phyloP scores from a whole-genome alignment of 2,113 vertebrate genomes.

The Nothobranchius furzeri region DNA sequence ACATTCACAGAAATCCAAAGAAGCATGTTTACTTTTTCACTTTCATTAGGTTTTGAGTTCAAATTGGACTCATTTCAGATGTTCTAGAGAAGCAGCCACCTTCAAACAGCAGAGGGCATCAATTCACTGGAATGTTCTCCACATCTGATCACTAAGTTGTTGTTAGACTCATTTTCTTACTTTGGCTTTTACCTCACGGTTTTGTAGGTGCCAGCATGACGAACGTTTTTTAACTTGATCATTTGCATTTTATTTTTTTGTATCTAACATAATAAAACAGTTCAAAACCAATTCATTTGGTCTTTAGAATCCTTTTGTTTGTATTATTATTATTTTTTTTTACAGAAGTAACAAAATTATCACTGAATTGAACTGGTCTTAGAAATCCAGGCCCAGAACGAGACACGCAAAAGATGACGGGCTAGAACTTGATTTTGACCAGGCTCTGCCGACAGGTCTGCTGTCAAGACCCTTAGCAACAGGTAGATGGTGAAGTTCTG shows the following conservation, averaged over 20 bases:
- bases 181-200: neutral
- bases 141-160: neutral
- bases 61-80: slow-evolving; percentile 4
- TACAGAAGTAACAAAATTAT: too few relatives aligned
- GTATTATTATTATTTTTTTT: too few relatives aligned
- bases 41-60: neutral
- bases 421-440: too few relatives aligned
- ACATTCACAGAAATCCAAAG: neutral
- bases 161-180: neutral
- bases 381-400: too few relatives aligned
- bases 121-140: slow-evolving; percentile 29
- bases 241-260: neutral
- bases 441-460: too few relatives aligned
- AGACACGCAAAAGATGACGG: too few relatives aligned
- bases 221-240: slow-evolving; percentile 20
- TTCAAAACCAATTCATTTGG: neutral
- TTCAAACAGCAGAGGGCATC: slow-evolving; percentile 52
- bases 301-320: too few relatives aligned
- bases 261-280: slow-evolving; percentile 31
- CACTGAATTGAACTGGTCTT: too few relatives aligned
- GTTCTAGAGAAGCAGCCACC: neutral
- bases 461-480: too few relatives aligned
- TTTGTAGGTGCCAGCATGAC: neutral
- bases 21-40: neutral
- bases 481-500: too few relatives aligned